These are phyloP conservation scores for Myathropa florea DNA, from an alignment of 2,888 invertebrate species.

Conservation along the genomic window DNA sequence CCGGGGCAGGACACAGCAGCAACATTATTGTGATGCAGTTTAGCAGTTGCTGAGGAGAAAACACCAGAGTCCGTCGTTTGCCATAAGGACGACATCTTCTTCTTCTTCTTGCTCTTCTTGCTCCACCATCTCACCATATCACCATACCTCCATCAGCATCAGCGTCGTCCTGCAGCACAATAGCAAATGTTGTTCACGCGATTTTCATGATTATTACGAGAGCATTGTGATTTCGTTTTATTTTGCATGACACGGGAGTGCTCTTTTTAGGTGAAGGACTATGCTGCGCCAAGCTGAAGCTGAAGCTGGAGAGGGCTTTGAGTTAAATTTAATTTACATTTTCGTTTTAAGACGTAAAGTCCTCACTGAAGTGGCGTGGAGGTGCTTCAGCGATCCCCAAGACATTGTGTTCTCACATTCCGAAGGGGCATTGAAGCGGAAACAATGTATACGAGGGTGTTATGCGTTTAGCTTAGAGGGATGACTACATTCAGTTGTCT, in stretches of 20 bases:
- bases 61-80: not conserved
- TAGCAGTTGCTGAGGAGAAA: not conserved
- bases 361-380: not conserved
- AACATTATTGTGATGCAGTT: constrained; percentile 55
- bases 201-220: constrained; percentile 59
- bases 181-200: constrained; percentile 31
- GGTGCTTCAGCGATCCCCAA: not conserved
- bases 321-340: constrained; percentile 10
- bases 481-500: not conserved
- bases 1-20: constrained; percentile 19
- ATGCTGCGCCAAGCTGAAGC: not conserved
- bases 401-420: not conserved
- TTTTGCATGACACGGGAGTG: constrained; percentile 41
- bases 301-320: not conserved
- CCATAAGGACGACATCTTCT: constrained; percentile 5
- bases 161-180: not conserved
- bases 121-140: not conserved
- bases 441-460: not conserved
- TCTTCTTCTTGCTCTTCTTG: not conserved
- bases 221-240: constrained; percentile 22
- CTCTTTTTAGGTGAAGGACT: constrained; percentile 51
- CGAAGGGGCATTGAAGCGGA: not conserved
- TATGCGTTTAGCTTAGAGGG: not conserved
- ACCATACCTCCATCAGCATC: not conserved
- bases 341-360: not conserved